phyloP scores from a whole-genome alignment of 2,888 invertebrate species.

The Himalopsyche japonica region DNA sequence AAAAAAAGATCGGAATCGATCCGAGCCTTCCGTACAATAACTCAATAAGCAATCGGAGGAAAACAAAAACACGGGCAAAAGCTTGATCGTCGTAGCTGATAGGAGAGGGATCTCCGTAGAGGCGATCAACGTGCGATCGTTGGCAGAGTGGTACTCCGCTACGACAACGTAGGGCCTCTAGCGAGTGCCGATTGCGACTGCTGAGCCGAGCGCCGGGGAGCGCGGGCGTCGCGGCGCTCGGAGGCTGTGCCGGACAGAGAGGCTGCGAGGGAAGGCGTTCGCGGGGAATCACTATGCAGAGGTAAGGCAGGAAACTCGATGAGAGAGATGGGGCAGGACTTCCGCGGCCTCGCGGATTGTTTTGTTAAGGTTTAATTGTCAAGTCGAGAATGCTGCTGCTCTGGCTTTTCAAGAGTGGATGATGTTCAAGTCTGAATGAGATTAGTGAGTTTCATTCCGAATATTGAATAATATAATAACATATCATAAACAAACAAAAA shows the following conservation, averaged over 20 bases:
- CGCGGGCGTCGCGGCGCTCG: constrained; percentile 21
- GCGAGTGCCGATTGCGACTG: constrained; percentile 34
- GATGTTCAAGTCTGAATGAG: neutral
- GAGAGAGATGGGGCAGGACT: constrained; percentile 24
- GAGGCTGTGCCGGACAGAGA: constrained; percentile 30
- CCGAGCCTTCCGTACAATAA: neutral
- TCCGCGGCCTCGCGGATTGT: constrained; percentile 30
- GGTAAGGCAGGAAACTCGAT: neutral
- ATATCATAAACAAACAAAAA: too few relatives aligned
- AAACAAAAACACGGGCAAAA: neutral
- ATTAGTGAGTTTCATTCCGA: too few relatives aligned
- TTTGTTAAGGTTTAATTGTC: constrained; percentile 35
- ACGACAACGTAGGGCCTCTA: constrained; percentile 23
- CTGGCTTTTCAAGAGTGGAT: neutral
- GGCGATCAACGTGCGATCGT: neutral
- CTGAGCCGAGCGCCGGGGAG: constrained; percentile 35
- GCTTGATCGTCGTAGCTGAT: constrained; percentile 11
- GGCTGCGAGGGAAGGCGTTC: constrained; percentile 18
- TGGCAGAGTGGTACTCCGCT: constrained; percentile 13
- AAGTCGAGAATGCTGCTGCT: neutral
- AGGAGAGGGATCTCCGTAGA: constrained; percentile 1
- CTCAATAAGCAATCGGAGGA: neutral
- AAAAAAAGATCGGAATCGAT: neutral
- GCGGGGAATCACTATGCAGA: neutral
- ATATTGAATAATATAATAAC: too few relatives aligned